Evolutionary conservation across 2,888 invertebrate genomes (phyloP), one percentile per base, ranked within the genome.

Genomic region (Cantharis nigra): DNA sequence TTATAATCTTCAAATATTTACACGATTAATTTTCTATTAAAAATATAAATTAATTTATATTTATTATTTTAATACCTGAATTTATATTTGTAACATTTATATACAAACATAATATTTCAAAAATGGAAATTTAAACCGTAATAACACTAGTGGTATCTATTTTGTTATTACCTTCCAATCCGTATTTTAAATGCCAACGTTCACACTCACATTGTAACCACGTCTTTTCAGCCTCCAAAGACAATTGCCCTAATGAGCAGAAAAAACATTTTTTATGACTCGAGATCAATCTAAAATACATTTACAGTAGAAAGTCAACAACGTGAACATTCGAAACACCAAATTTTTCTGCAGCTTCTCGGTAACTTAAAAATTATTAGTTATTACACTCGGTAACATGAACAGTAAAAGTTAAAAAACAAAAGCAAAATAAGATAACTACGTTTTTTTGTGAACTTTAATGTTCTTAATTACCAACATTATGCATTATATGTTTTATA

Each of bases 121-220:
- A 23, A 67, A 67, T 13, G 3, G 71, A 73, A 75, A 72, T 30
- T 70, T 72, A 78, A 14, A 72, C 64, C 63, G 74, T 71, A 72
- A 75, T 72, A 23, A 86, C 85, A 80, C 84, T 83, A 83, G 84
- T 86, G 80, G 85, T 83, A 79, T 83, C 82, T 82, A 86, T 82
- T 81, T 79, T 84, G 82, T 81, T 83, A 87, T 90, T 91, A 95
- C 95, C 94, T 93, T 94, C 94, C 88, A 95, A 90, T 90, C 94
- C 93, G 89, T 93, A 94, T 89, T 93, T 93, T 86, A 94, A 92
- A 83, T 95, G 95, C 96, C 96, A 96, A 85, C 95, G 93, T 88
- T 96, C 96, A 88, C 95, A 95, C 90, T 96, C 96, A 87, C 94
- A 96, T 89, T 96, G 96, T 84, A 96, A 90, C 96, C 96, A 96